Evolutionary conservation across 2,113 vertebrate species (phyloP).

Genomic region (Semicossyphus pulcher): DNA sequence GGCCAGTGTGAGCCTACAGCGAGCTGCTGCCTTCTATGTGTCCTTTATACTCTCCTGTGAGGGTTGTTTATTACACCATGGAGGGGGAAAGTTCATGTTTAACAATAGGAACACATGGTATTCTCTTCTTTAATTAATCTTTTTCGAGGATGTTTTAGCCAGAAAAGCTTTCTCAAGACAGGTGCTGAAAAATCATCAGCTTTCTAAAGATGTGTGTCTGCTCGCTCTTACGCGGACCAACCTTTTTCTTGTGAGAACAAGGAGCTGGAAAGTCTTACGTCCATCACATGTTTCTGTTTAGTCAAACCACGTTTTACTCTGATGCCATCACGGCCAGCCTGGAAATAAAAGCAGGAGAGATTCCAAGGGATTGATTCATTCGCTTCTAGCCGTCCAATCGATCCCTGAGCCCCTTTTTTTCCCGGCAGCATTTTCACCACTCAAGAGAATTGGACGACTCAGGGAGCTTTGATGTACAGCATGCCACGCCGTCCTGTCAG

Average conservation of each 20-base stretch:
- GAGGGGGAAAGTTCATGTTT: constrained; percentile 14
- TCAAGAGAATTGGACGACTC: constrained; percentile 34
- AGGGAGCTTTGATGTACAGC: constrained; percentile 19
- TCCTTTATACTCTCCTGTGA: constrained; percentile 7
- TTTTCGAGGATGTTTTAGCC: background rate
- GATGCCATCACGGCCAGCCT: constrained; percentile 14
- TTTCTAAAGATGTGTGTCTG: background rate
- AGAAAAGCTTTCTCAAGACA: background rate
- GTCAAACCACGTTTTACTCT: constrained; percentile 2
- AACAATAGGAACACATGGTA: background rate
- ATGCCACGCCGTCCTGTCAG: constrained; percentile 24
- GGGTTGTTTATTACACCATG: constrained; percentile 13
- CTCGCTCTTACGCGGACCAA: background rate
- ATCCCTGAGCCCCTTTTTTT: constrained; percentile 14
- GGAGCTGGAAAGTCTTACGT: constrained; percentile 34
- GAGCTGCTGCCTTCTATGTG: constrained; percentile 8
- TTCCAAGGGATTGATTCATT: constrained; percentile 56
- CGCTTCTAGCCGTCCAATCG: constrained; percentile 3
- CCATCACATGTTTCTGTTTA: constrained; percentile 42
- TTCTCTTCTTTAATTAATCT: too few species aligned
- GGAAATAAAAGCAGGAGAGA: constrained; percentile 39
- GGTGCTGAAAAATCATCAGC: background rate
- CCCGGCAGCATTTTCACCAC: constrained; percentile 21
- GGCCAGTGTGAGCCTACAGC: constrained; percentile 8
- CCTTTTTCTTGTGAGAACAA: constrained; percentile 9